These are phyloP conservation scores for Muricea muricata DNA, from an alignment of 92 coral and sea anemone species.

Conservation along the genomic window DNA sequence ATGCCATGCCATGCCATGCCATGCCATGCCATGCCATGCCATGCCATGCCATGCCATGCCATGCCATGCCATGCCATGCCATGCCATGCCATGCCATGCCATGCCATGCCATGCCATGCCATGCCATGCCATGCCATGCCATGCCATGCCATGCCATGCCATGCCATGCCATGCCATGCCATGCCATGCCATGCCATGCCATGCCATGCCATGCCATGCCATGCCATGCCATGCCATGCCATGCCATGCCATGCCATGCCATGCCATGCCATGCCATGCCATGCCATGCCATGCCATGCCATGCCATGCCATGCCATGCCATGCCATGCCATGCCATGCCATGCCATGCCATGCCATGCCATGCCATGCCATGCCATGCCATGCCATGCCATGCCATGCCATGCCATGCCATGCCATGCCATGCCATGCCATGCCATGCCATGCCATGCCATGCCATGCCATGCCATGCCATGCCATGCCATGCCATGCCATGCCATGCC, in stretches of 20 bases:
- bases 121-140: not conserved
- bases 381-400: not conserved
- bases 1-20: not conserved
- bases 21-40: not conserved
- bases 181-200: not conserved
- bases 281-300: not conserved
- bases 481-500: not conserved
- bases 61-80: not conserved
- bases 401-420: not conserved
- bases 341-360: not conserved
- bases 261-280: not conserved
- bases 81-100: not conserved
- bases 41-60: not conserved
- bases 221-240: not conserved
- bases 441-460: not conserved
- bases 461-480: not conserved
- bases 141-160: not conserved
- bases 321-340: not conserved
- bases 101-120: not conserved
- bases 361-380: not conserved
- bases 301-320: not conserved
- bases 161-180: not conserved
- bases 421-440: not conserved
- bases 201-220: not conserved
- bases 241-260: constrained; percentile 1